Percentiles rank a stretch among this genome's conserved stretches.
Evolutionary conservation across 2,797 vertebrate genomes (phyloP).

Genomic region (Phaenicophaeus curvirostris): DNA sequence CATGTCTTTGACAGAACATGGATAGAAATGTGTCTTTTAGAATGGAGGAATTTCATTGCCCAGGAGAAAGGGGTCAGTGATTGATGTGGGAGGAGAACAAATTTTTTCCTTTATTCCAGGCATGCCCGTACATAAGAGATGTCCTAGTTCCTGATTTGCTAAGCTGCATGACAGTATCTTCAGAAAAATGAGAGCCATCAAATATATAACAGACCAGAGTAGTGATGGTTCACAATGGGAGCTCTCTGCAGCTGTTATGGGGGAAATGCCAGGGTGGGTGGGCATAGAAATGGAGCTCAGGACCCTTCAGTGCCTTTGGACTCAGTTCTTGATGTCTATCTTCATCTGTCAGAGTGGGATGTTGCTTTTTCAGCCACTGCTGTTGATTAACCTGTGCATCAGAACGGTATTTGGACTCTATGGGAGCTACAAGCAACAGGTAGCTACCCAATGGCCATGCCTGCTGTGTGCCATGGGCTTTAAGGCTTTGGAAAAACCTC

Average conservation of each 20-base stretch:
- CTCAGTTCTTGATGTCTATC: neutral
- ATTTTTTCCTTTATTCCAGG: neutral
- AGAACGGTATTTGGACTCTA: neutral
- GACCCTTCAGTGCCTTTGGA: neutral
- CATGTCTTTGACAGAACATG: neutral
- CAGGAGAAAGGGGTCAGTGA: neutral
- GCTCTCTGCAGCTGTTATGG: neutral
- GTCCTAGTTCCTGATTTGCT: rapidly evolving
- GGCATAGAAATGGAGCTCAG: neutral
- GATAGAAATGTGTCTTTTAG: neutral
- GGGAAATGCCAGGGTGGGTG: rapidly evolving
- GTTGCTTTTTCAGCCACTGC: neutral
- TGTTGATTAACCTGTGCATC: neutral
- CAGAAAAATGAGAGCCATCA: neutral
- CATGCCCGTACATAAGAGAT: neutral
- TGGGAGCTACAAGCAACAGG: neutral
- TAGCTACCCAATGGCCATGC: neutral
- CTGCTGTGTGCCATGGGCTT: neutral
- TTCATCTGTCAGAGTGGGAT: neutral
- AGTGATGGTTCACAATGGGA: neutral
- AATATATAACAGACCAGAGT: neutral
- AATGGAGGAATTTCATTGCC: neutral
- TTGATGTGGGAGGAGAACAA: neutral
- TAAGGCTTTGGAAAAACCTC: neutral
- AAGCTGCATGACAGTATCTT: neutral